These are phyloP conservation scores for Echeneis naucrates DNA, from an alignment of 2,797 vertebrate genomes.

Conservation along the genomic window DNA sequence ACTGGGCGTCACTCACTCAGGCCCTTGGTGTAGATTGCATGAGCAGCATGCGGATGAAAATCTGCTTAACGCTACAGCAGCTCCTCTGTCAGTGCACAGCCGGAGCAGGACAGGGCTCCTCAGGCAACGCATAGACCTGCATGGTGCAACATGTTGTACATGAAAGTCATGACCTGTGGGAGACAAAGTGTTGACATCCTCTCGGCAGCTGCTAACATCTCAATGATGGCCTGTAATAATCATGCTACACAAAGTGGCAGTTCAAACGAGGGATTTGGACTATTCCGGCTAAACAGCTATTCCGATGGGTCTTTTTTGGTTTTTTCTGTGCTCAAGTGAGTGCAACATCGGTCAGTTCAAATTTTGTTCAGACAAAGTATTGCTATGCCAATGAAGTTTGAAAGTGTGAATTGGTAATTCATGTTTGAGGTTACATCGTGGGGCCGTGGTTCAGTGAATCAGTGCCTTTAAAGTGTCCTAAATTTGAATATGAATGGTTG, in stretches of 20 bases:
- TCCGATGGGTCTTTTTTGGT: no score
- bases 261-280: not conserved
- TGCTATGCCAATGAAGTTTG: no score
- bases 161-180: constrained; percentile 41
- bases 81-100: constrained; percentile 30
- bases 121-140: not conserved
- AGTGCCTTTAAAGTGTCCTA: no score
- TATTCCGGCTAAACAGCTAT: no score
- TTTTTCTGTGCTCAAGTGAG: not conserved
- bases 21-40: constrained; percentile 32
- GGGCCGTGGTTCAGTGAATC: no score
- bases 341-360: not conserved
- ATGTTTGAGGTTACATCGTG: no score
- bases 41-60: constrained; percentile 58
- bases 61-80: constrained; percentile 41
- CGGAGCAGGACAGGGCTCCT: constrained; percentile 29
- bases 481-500: no score
- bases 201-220: constrained; percentile 29
- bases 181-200: constrained; percentile 28
- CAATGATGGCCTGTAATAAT: constrained; percentile 13
- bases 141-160: constrained; percentile 46
- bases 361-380: not conserved
- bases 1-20: constrained; percentile 52
- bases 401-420: no score
- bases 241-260: constrained; percentile 1